These are phyloP conservation scores for Solenopsis invicta DNA, from an alignment of 1,140 invertebrate species.

Conservation along the genomic window DNA sequence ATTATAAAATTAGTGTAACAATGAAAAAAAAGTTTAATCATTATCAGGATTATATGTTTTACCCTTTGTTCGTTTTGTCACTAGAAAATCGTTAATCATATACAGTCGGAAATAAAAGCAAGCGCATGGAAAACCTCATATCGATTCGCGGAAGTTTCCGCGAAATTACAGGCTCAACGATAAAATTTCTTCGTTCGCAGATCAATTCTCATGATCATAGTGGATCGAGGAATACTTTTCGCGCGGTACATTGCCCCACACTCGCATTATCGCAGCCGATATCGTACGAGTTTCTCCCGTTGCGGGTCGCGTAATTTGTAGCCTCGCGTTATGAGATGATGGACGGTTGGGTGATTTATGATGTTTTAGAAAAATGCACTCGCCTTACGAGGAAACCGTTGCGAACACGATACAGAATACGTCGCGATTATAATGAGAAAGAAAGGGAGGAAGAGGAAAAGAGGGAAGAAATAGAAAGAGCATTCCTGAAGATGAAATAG, in stretches of 20 bases:
- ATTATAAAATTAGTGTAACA: not conserved
- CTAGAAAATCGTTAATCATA: constrained; percentile 79
- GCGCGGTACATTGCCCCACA: constrained; percentile 33
- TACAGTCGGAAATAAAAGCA: constrained; percentile 82
- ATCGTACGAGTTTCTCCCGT: constrained; percentile 52
- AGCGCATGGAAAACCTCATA: constrained; percentile 4
- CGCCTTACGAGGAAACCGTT: constrained; percentile 29
- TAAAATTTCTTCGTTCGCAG: constrained; percentile 13
- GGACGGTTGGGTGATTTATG: constrained; percentile 56
- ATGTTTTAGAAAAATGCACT: constrained; percentile 49
- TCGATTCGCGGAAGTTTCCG: constrained; percentile 58
- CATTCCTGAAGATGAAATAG: not conserved
- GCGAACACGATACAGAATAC: constrained; percentile 5
- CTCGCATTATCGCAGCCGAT: constrained; percentile 44
- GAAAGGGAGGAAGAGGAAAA: not conserved
- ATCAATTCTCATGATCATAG: constrained; percentile 46
- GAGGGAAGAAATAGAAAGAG: not conserved
- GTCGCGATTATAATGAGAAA: constrained; percentile 38
- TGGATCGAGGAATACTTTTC: constrained; percentile 47
- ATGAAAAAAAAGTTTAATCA: not conserved
- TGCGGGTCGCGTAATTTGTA: constrained; percentile 50
- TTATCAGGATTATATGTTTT: constrained; percentile 11
- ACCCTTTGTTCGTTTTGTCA: constrained; percentile 70
- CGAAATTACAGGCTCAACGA: constrained; percentile 49
- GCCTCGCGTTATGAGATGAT: constrained; percentile 46